phyloP scores from a whole-genome alignment of 2,113 vertebrate genomes.

The Xerus inauris region DNA sequence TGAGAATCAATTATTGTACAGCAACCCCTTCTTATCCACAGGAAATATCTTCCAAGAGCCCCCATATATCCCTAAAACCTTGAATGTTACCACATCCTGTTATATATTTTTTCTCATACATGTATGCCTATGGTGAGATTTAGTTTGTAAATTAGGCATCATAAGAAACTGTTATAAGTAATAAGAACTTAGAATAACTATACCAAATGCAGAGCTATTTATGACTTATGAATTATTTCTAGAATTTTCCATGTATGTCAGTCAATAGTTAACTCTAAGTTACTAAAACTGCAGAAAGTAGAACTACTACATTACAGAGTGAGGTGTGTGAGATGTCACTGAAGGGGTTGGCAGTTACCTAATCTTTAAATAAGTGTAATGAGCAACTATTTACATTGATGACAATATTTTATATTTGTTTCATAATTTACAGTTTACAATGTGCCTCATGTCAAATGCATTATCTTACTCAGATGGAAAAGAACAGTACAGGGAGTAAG shows the following conservation, averaged over 20 bases:
- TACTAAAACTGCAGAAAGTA: not conserved
- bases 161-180: not conserved
- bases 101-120: not conserved
- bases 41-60: not conserved
- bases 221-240: not conserved
- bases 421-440: not conserved
- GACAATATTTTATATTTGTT: not conserved
- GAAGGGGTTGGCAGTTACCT: not conserved
- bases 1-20: not conserved
- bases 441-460: not conserved
- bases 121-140: not conserved
- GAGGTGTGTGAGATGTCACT: not conserved
- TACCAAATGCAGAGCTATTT: not conserved
- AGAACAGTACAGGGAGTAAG: not conserved
- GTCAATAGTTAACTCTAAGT: not conserved
- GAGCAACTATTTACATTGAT: not conserved
- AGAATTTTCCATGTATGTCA: not conserved
- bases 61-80: not conserved
- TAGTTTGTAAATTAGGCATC: not conserved
- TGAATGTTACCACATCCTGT: not conserved
- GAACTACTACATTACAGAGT: not conserved
- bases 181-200: not conserved
- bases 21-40: not conserved
- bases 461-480: not conserved
- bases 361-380: not conserved